Base-by-base conservation (phyloP, 2,888 invertebrate species). In the Tenthredo livida region DNA sequence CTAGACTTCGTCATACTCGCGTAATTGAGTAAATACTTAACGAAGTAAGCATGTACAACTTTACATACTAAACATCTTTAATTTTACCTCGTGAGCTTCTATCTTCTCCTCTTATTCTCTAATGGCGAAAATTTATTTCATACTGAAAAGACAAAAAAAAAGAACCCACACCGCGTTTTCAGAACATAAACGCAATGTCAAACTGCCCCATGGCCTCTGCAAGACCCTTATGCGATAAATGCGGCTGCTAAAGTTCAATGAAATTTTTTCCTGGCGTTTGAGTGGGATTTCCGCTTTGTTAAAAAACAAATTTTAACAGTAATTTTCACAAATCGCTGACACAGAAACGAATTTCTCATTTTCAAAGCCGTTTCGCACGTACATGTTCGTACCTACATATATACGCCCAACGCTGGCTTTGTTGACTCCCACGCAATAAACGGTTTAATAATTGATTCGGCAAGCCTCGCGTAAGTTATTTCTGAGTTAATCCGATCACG, bases 271-370 rank as follows among this genome's bases (percentile, higher is more conserved):
- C 33, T 33, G 33, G 33, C 33, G 33, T 67, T 67, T 33, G 67
- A 17, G 67, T 12, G 33, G 17, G 33, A 33, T 33, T 33, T 33
- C 4, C 33, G 67, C 67, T 33, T 73, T 43, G 21, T 15, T 21
- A 3, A 25, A 12, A 40, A 10, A 3, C 10, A 29, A 43, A 73
- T 40, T 73, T 12, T 15, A 6, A 12, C 4, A 4, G 73, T 73
- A 73, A 73, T 73, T 73, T 73, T 67, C 7, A 29, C 43, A 21
- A 43, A 73, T 73, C 43, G 61, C n/a, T 37, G n/a, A 75, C 75
- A 47, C 21, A 40, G 77, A 50, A 77, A 17, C 54, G 29, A 75
- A 75, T 25, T 75, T 77, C 15, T 77, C 25, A 54, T 17, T 77
- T 54, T 54, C 50, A 54, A 50, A 21, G 25, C 40, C 12, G 5